Conservation (phyloP, 2,888 invertebrate genomes). For the Drosophila lacicola region DNA sequence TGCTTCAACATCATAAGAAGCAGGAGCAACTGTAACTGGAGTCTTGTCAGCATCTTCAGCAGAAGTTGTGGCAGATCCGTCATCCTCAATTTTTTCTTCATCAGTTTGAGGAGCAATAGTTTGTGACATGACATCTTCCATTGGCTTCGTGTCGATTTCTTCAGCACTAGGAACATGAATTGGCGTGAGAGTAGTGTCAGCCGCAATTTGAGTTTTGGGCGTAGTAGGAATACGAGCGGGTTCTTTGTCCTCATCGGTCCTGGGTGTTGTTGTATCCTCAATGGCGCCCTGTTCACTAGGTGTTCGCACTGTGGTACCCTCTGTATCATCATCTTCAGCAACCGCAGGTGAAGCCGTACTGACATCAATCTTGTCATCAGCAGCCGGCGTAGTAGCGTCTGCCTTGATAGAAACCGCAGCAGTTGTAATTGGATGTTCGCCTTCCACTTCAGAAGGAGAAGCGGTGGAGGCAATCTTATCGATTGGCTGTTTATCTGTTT, state of each 20-base stretch:
- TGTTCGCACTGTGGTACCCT: constrained; percentile 37
- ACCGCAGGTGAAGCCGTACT: constrained; percentile 24
- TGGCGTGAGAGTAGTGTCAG: constrained; percentile 42
- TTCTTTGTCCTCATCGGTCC: constrained; percentile 38
- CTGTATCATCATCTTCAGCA: constrained; percentile 52
- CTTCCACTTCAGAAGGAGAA: constrained; percentile 31
- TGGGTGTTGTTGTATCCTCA: constrained; percentile 40
- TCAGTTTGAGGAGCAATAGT: constrained; percentile 48
- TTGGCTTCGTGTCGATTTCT: constrained; percentile 55
- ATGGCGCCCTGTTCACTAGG: constrained; percentile 14
- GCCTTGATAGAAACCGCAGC: constrained; percentile 16
- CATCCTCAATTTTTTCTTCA: constrained; percentile 42
- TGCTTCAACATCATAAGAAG: constrained; percentile 48
- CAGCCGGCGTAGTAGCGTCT: constrained; percentile 27
- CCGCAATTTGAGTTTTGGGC: constrained; percentile 21
- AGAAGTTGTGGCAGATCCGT: constrained; percentile 42
- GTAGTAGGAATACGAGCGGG: constrained; percentile 34
- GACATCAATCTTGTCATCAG: constrained; percentile 36
- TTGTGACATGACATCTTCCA: constrained; percentile 59
- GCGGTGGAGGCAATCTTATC: constrained; percentile 25
- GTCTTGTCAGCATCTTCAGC: constrained; percentile 47
- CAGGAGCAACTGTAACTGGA: constrained; percentile 50
- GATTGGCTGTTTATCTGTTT: constrained; percentile 36
- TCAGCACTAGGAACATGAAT: constrained; percentile 37
- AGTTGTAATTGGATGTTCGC: constrained; percentile 28